Conservation (phyloP, 64 coral and sea anemone genomes). For the Porites australiensis region DNA sequence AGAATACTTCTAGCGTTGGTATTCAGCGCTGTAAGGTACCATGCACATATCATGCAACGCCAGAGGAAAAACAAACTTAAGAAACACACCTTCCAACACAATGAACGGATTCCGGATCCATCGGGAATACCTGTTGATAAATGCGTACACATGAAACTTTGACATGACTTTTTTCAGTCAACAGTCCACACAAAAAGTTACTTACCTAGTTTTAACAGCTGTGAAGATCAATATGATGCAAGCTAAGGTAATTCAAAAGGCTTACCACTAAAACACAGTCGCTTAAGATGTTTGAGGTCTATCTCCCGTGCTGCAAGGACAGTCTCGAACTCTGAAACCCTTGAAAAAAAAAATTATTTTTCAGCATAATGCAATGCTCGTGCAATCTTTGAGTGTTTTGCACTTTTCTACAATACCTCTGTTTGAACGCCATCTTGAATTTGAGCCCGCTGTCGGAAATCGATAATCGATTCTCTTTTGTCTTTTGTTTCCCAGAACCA, state of each 20-base stretch:
- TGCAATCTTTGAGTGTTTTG: neutral
- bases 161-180: neutral
- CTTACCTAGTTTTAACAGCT: neutral
- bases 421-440: constrained; percentile 75
- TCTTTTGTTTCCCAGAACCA: neutral
- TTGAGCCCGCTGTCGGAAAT: constrained; percentile 24
- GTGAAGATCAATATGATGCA: neutral
- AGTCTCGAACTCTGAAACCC: constrained; percentile 70
- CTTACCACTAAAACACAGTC: constrained; percentile 84
- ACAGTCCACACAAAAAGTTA: neutral
- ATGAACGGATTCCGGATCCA: constrained; percentile 62
- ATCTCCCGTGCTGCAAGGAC: constrained; percentile 50
- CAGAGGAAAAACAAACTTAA: neutral
- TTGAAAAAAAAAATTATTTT: neutral
- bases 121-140: constrained; percentile 63
- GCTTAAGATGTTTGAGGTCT: constrained; percentile 49
- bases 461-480: neutral
- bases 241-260: no score
- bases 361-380: neutral
- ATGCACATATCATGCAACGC: no score
- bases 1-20: no score
- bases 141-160: neutral
- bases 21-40: no score
- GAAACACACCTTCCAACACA: constrained; percentile 64
- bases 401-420: constrained; percentile 43